Base-by-base conservation (phyloP, 2,797 vertebrate species). In the Hipposideros larvatus region DNA sequence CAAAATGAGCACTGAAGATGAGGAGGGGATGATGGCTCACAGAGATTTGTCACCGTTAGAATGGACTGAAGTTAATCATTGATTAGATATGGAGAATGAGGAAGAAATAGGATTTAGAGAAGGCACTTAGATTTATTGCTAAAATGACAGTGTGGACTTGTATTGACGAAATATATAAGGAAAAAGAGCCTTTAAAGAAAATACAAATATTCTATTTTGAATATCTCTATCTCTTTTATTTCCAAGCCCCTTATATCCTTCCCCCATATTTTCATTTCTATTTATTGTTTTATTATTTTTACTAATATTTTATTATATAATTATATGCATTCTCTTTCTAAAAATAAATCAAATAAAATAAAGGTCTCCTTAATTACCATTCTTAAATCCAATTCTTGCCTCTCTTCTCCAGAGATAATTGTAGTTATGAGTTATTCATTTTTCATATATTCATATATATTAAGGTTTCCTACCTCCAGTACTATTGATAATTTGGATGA, bases 321-420 rank as follows among this genome's bases (percentile, higher is more conserved):
- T 37, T 11, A 34, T 70, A 73, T 5, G 68, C 10, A 48, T 4
- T 43, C 5, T 73, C 18, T 78, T 74, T 51, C 6, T 71, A 55
- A 90, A 46, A 95, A 74, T 65, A 37, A 89, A 41, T 59, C 28
- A 59, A 78, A 78, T 78, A 82, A 77, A 73, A 8, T 31, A 82
- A 46, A 57, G 46, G 9, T 55, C 14, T 4, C 11, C 24, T 77
- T 66, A 82, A 46, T 48, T 4, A 41, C 21, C 28, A 63, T 31
- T 87, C n/a, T 70, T 74, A 91, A 91, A 70, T 94, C 28, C 15
- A 87, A 10, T 26, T 2, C 11, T 90, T 83, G 16, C 28, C 28
- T 43, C 68, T 53, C 10, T 94, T 91, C 43, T 43, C 24, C 11
- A 9, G 31, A 65, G 15, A 87, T 63, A 77, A 70, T 59, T 21